Conservation (phyloP, 2,797 vertebrate genomes). For the Dromococcyx pavoninus region DNA sequence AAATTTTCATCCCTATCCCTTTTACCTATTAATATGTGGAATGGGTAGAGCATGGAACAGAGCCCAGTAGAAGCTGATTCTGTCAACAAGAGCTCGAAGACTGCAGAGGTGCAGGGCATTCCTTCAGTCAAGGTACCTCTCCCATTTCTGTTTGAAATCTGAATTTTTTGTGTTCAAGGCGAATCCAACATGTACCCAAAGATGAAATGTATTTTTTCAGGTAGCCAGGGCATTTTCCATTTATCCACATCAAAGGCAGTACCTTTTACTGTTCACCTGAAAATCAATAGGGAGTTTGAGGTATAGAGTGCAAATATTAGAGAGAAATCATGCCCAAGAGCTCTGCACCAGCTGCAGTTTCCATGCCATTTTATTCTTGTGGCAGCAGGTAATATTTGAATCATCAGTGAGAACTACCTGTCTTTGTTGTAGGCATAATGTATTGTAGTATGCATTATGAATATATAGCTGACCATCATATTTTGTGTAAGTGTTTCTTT, state of each 20-base stretch:
- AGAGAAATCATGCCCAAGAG: background rate
- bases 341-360: background rate
- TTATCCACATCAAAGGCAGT: background rate
- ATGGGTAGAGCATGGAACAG: background rate
- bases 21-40: background rate
- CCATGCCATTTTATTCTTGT: background rate
- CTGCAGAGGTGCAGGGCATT: background rate
- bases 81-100: background rate
- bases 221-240: background rate
- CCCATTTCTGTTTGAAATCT: background rate
- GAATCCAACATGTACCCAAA: background rate
- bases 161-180: background rate
- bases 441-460: background rate
- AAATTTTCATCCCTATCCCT: background rate
- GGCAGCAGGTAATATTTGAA: background rate
- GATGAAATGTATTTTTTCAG: background rate
- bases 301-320: background rate
- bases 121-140: background rate
- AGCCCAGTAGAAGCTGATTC: background rate
- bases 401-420: background rate
- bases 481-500: background rate
- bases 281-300: background rate
- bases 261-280: background rate
- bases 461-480: background rate
- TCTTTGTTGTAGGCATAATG: background rate